These are phyloP conservation scores for Zophobas morio DNA, from an alignment of 1,140 invertebrate genomes.

Conservation along the genomic window DNA sequence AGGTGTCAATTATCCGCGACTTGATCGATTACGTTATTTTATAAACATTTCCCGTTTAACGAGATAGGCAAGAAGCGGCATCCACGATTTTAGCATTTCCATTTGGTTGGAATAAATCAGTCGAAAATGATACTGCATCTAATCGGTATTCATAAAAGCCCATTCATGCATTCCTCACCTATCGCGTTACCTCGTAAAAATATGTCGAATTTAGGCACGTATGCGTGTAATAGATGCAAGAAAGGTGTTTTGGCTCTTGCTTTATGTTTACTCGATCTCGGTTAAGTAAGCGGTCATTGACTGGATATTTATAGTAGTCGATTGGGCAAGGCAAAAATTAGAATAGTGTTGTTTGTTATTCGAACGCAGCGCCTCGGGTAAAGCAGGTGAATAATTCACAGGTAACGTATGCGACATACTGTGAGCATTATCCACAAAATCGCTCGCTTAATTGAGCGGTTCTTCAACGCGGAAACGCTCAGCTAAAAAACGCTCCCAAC, in stretches of 20 bases:
- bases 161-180: not conserved
- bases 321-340: constrained; percentile 51
- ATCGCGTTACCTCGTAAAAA: not conserved
- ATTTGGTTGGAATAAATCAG: too few species aligned
- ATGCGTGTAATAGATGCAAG: constrained; percentile 41
- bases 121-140: too few species aligned
- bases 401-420: constrained; percentile 30
- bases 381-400: constrained; percentile 44
- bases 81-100: too few species aligned
- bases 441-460: constrained; percentile 14
- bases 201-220: constrained; percentile 27
- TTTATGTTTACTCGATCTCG: constrained; percentile 41
- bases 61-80: too few species aligned
- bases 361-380: constrained; percentile 28
- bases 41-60: not conserved
- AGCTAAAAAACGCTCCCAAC: not conserved
- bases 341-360: constrained; percentile 49
- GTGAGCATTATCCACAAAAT: not conserved
- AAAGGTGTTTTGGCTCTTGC: constrained; percentile 44
- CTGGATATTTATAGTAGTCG: constrained; percentile 50
- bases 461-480: not conserved
- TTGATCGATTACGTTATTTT: constrained; percentile 7
- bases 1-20: constrained; percentile 16
- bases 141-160: too few species aligned
- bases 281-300: constrained; percentile 51